Conservation (phyloP, 1,140 invertebrate species). For the Drosophila sturtevanti region DNA sequence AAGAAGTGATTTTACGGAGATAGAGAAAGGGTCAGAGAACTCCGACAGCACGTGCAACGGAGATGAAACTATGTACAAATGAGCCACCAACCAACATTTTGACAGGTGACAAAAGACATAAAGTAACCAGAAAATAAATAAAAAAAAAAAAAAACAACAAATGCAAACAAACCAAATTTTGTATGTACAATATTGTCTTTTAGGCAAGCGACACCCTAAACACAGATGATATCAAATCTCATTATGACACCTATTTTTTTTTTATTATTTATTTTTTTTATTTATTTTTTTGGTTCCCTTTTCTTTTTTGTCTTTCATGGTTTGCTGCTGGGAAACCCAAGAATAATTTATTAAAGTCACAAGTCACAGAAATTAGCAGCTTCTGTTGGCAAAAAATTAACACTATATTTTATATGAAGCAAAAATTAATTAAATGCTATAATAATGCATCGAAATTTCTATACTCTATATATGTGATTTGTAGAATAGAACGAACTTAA, state of each 20-base stretch:
- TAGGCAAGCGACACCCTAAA: constrained; percentile 11
- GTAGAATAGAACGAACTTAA: background rate
- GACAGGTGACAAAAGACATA: constrained; percentile 40
- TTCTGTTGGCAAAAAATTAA: constrained; percentile 4
- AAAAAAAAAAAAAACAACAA: constrained; percentile 13
- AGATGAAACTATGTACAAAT: constrained; percentile 4
- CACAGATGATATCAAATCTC: constrained; percentile 57
- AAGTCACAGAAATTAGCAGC: background rate
- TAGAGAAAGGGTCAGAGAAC: constrained; percentile 51
- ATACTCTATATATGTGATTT: background rate
- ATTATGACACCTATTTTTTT: constrained; percentile 54
- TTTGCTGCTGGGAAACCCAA: background rate
- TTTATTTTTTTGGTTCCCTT: background rate
- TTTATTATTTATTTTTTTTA: background rate
- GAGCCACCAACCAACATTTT: constrained; percentile 14
- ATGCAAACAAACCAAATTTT: background rate
- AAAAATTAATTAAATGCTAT: background rate
- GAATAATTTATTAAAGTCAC: constrained; percentile 8
- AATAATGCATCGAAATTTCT: background rate
- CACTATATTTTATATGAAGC: constrained; percentile 5
- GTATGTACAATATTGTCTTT: background rate
- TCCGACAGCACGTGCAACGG: constrained; percentile 25
- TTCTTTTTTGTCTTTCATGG: background rate
- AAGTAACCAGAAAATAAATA: too few relatives aligned
- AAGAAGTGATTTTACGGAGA: background rate